Evolutionary conservation across 1,140 invertebrate genomes (phyloP).

Genomic region (Maniola jurtina): DNA sequence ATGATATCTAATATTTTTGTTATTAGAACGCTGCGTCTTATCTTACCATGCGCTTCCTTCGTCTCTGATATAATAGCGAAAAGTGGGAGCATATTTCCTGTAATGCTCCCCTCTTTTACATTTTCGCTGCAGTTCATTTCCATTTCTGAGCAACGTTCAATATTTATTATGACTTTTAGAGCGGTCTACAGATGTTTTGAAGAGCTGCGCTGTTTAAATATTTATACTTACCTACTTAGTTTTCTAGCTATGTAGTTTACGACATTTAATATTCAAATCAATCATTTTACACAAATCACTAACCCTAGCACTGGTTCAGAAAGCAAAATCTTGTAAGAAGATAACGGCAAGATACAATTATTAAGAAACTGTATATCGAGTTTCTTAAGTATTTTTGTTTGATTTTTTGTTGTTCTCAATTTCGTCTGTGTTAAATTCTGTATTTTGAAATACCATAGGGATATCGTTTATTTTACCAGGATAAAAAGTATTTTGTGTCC

Average conservation of each 20-base stretch:
- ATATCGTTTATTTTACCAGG: no score
- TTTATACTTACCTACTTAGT: background rate
- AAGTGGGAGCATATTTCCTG: slow-evolving; percentile 26
- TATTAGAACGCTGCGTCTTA: slow-evolving; percentile 5
- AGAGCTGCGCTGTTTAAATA: background rate
- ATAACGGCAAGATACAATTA: no score
- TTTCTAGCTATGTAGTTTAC: background rate
- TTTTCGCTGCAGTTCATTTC: slow-evolving; percentile 30
- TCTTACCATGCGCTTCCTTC: slow-evolving; percentile 16
- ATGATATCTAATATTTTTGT: no score
- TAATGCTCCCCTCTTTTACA: slow-evolving; percentile 25
- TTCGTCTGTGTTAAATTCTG: no score
- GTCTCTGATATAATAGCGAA: slow-evolving; percentile 28
- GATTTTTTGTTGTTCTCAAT: no score
- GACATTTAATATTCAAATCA: background rate
- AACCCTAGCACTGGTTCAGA: no score
- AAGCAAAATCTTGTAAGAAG: no score
- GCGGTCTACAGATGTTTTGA: slow-evolving; percentile 8
- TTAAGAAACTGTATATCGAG: no score
- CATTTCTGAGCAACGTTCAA: slow-evolving; percentile 26
- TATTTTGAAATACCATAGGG: no score
- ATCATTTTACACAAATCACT: no score
- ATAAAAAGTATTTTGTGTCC: no score
- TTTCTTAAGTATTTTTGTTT: no score
- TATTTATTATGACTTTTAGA: slow-evolving; percentile 12